phyloP scores from a whole-genome alignment of 2,113 vertebrate species.

The Tetraodon nigroviridis region DNA sequence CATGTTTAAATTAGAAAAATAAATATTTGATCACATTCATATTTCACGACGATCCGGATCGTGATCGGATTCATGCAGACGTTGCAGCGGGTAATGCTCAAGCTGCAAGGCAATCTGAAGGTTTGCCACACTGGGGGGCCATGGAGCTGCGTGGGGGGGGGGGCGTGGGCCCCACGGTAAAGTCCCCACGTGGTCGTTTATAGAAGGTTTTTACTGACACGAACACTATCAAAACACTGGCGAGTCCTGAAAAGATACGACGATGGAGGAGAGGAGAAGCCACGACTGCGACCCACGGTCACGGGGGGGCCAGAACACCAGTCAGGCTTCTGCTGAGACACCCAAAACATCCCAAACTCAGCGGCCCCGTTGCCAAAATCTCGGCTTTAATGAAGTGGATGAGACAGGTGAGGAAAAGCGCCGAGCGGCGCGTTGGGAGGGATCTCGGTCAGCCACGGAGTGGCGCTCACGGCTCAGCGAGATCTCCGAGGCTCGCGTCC shows the following conservation, averaged over 20 bases:
- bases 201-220: slow-evolving; percentile 9
- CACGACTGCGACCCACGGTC: slow-evolving; percentile 20
- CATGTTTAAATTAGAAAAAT: slow-evolving; percentile 68
- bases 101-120: slow-evolving; percentile 26
- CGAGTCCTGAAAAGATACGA: slow-evolving; percentile 17
- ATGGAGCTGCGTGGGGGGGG: slow-evolving; percentile 27
- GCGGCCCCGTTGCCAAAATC: neutral
- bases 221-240: slow-evolving; percentile 17
- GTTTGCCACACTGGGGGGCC: slow-evolving; percentile 15
- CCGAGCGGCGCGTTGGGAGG: neutral
- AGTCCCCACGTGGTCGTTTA: slow-evolving; percentile 41
- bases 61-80: slow-evolving; percentile 42
- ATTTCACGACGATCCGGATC: slow-evolving; percentile 21
- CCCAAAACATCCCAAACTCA: slow-evolving; percentile 2
- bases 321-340: slow-evolving; percentile 11
- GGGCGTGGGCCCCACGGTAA: neutral
- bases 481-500: neutral
- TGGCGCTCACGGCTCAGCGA: slow-evolving; percentile 64
- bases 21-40: slow-evolving; percentile 55
- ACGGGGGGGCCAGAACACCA: slow-evolving; percentile 17
- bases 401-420: slow-evolving; percentile 17
- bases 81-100: slow-evolving; percentile 22
- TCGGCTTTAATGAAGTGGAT: too few relatives aligned
- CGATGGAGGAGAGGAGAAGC: slow-evolving; percentile 27
- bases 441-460: slow-evolving; percentile 45